Percentiles rank a stretch among this genome's conserved stretches.
Conservation (phyloP, 2,113 vertebrate genomes). For the Varanus salvator region DNA sequence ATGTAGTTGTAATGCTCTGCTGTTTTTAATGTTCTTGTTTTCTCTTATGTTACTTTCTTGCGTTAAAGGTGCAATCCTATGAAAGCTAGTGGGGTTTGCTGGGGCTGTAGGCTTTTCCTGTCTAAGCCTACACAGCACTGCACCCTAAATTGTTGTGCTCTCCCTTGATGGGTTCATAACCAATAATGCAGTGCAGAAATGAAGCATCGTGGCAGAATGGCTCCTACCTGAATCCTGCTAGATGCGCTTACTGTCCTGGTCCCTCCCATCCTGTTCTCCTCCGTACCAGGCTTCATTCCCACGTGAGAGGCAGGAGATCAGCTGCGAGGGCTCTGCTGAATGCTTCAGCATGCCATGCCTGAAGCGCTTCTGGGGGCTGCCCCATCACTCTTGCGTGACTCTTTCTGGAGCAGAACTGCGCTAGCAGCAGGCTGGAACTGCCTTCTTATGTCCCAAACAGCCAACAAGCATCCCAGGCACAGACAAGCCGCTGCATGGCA, state of each 20-base stretch:
- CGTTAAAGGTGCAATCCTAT: too few relatives aligned
- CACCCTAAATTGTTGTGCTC: too few relatives aligned
- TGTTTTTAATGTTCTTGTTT: too few relatives aligned
- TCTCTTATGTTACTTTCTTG: too few relatives aligned
- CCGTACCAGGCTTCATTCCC: neutral
- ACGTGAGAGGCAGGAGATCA: neutral
- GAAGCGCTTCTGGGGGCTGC: neutral
- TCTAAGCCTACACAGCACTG: too few relatives aligned
- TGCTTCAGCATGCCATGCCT: neutral
- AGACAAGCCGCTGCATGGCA: neutral
- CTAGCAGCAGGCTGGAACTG: too few relatives aligned
- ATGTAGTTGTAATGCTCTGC: too few relatives aligned
- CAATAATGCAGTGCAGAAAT: too few relatives aligned
- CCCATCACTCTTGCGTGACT: neutral
- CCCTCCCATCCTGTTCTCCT: neutral
- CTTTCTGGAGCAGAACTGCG: neutral
- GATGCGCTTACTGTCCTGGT: neutral
- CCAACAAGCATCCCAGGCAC: rapidly evolving
- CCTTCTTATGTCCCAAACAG: neutral
- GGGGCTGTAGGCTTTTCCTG: too few relatives aligned
- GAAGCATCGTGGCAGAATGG: neutral
- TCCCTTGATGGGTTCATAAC: too few relatives aligned
- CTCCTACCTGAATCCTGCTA: neutral
- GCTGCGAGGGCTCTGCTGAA: too few relatives aligned
- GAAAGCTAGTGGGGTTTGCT: too few relatives aligned